Conservation (phyloP, 2,797 vertebrate species). For the Platalea minor region DNA sequence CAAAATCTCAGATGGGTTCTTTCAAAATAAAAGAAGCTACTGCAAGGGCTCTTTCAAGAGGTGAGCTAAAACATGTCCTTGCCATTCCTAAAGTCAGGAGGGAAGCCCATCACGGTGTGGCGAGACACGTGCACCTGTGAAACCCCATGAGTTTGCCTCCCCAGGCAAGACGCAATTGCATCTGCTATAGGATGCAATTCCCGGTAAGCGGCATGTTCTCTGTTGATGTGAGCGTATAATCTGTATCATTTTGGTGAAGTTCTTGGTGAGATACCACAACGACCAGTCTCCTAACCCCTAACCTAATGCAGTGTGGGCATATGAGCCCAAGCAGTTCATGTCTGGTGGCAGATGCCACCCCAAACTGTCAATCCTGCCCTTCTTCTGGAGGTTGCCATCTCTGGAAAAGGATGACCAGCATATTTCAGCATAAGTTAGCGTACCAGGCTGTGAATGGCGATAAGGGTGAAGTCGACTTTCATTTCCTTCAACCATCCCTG, state of each 20-base stretch:
- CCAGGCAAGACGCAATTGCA: neutral
- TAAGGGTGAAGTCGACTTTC: neutral
- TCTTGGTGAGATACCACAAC: neutral
- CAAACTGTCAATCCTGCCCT: neutral
- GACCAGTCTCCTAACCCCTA: neutral
- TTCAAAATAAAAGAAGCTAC: neutral
- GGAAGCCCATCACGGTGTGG: neutral
- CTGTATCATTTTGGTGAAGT: neutral
- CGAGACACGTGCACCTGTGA: fast-evolving
- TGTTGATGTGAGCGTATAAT: neutral
- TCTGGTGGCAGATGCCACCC: neutral
- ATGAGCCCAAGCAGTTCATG: neutral
- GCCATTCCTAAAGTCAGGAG: neutral
- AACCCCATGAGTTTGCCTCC: neutral
- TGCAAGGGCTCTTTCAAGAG: neutral
- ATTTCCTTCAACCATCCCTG: neutral
- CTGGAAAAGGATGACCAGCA: neutral
- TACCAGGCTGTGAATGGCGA: neutral
- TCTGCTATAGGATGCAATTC: neutral
- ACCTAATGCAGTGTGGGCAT: neutral
- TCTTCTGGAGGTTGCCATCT: neutral
- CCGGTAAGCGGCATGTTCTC: neutral
- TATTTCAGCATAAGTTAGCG: neutral
- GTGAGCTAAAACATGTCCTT: neutral
- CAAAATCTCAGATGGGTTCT: neutral